Evolutionary conservation across 1,140 invertebrate genomes (phyloP), one percentile per base, ranked within the genome.

Genomic region (Gryon sp.): DNA sequence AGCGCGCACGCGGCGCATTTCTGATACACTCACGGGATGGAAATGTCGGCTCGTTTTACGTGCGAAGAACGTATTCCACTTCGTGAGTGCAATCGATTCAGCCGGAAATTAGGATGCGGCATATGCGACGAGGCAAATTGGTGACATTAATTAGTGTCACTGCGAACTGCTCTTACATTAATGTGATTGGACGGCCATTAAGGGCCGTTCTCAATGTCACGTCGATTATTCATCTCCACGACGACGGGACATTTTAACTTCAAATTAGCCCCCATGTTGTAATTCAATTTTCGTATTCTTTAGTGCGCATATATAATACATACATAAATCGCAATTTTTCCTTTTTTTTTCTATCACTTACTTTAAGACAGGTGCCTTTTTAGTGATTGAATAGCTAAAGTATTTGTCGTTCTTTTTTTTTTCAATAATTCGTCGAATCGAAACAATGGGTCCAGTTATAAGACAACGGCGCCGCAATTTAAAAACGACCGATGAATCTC

Each of bases 21-120:
- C 36, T 11, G 48, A 63, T 57, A 14, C 16, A 19, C 14, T n/a
- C 40, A n/a, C n/a, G 50, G 40, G 57, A 57, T 57, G 50, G 59
- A 57, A 57, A 55, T 52, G 26, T 48, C 50, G 43, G 34, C 34
- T 18, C 43, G 38, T 34, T 57, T 53, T 40, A 65, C 59, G 41
- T 46, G 62, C 38, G 55, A 62, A 59, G 60, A 60, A 66, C 60
- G 70, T 52, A 14, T 63, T 74, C 52, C 11, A n/a, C n/a, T n/a
- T n/a, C n/a, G n/a, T n/a, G 46, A 12, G 45, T 7, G 46, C 43
- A 43, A 62, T 55, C 48, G 62, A 66, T 66, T 74, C 45, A 14
- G 24, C 19, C 46, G 57, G 62, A 75, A 62, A 75, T 75, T 75
- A 68, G 72, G 72, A 75, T 75, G 72, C 72, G 62, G 62, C 53